Conservation (phyloP, 2,797 vertebrate genomes). For the Sebastolobus altivelis region DNA sequence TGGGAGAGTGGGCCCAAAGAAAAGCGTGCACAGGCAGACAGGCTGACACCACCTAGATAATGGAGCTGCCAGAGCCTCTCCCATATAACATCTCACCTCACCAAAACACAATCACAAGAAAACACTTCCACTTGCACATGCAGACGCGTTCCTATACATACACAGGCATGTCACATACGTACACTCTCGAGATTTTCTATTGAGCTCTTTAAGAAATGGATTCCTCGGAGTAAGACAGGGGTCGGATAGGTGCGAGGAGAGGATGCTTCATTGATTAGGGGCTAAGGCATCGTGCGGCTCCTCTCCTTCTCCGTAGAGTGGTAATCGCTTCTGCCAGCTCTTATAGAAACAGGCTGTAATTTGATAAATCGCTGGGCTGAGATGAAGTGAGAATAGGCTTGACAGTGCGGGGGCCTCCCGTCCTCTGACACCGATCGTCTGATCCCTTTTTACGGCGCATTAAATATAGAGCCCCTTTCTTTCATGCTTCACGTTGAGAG, state of each 20-base stretch:
- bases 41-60: slow-evolving; percentile 80
- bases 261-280: slow-evolving; percentile 57
- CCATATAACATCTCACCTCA: slow-evolving; percentile 63
- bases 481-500: slow-evolving; percentile 49
- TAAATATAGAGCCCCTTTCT: slow-evolving; percentile 70
- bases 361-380: slow-evolving; percentile 81
- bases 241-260: slow-evolving; percentile 22
- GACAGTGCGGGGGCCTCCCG: slow-evolving; percentile 74
- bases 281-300: slow-evolving; percentile 27
- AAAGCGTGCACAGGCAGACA: slow-evolving; percentile 68
- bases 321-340: slow-evolving; percentile 79
- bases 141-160: slow-evolving; percentile 35
- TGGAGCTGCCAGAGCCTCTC: slow-evolving; percentile 77
- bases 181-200: slow-evolving; percentile 41
- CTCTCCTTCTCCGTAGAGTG: slow-evolving; percentile 41
- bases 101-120: slow-evolving; percentile 55
- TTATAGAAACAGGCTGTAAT: slow-evolving; percentile 75
- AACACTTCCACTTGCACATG: slow-evolving; percentile 44
- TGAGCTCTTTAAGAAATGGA: slow-evolving; percentile 53
- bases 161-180: slow-evolving; percentile 15
- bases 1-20: slow-evolving; percentile 73
- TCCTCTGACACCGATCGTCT: slow-evolving; percentile 74
- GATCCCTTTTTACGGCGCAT: slow-evolving; percentile 73
- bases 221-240: slow-evolving; percentile 25
- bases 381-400: slow-evolving; percentile 83